Conservation (phyloP, 1,140 invertebrate genomes). For the Zaprionus inermis region DNA sequence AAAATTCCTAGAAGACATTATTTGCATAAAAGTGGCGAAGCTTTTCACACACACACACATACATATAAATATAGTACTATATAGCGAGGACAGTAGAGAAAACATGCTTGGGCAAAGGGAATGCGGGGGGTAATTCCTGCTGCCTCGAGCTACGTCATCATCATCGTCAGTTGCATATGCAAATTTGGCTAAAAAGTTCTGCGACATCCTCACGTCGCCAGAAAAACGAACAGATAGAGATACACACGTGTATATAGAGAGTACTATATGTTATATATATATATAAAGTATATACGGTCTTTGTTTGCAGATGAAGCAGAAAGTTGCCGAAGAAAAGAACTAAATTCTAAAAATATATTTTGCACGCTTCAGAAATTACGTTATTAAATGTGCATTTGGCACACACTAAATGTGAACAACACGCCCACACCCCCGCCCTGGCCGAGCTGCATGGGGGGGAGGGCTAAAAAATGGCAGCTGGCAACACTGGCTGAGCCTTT, state of each 20-base stretch:
- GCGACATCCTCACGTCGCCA: constrained; percentile 66
- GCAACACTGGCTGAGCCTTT: constrained; percentile 47
- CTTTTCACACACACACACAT: constrained; percentile 37
- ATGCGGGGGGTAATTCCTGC: constrained; percentile 54
- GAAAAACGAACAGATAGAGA: constrained; percentile 39
- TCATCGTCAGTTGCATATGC: constrained; percentile 78
- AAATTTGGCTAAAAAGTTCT: constrained; percentile 78
- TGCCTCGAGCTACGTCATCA: constrained; percentile 67
- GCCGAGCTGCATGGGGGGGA: no score
- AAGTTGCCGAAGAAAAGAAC: constrained; percentile 56
- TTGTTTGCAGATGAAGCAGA: constrained; percentile 74
- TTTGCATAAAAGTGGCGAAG: constrained; percentile 82
- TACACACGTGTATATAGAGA: constrained; percentile 25
- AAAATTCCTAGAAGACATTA: constrained; percentile 82
- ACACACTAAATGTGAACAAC: constrained; percentile 72
- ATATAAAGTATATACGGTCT: constrained; percentile 27
- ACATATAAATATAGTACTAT: not conserved
- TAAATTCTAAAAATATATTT: constrained; percentile 81
- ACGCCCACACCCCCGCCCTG: not conserved
- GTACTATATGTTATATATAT: constrained; percentile 32
- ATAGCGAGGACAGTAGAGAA: constrained; percentile 17
- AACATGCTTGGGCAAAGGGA: constrained; percentile 38
- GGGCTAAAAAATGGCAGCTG: constrained; percentile 29
- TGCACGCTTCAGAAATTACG: constrained; percentile 82
- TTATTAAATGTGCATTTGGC: constrained; percentile 83